Evolutionary conservation across 2,888 invertebrate genomes (phyloP).

Genomic region (Therioaphis trifolii): DNA sequence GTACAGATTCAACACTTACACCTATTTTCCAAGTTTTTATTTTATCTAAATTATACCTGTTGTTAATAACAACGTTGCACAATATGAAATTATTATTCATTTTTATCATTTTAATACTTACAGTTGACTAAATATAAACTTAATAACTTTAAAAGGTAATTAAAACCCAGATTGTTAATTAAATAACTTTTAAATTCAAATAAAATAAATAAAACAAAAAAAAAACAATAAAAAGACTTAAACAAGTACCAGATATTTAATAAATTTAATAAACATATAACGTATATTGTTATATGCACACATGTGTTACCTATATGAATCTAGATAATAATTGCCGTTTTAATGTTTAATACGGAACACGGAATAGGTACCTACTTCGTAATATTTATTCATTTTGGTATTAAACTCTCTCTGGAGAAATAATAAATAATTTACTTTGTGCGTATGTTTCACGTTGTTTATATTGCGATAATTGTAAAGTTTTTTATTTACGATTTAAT

Average conservation of each 20-base stretch:
- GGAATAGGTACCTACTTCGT: no score
- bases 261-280: constrained; percentile 9
- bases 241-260: neutral
- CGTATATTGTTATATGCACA: no score
- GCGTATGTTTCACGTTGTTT: no score
- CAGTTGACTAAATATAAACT: neutral
- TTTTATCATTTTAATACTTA: neutral
- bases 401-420: no score
- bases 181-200: neutral
- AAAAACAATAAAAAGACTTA: neutral
- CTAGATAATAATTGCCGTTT: no score
- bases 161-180: neutral
- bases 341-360: no score
- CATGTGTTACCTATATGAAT: no score
- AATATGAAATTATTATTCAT: neutral
- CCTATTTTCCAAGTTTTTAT: neutral
- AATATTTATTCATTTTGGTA: no score
- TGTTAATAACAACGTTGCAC: neutral
- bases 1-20: neutral
- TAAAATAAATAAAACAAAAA: neutral
- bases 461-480: no score
- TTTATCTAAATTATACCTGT: neutral
- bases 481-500: no score
- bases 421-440: no score
- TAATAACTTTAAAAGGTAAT: neutral